Evolutionary conservation across 1,140 invertebrate species (phyloP), one percentile per base, ranked within the genome.

Genomic region (Lucilia cuprina): DNA sequence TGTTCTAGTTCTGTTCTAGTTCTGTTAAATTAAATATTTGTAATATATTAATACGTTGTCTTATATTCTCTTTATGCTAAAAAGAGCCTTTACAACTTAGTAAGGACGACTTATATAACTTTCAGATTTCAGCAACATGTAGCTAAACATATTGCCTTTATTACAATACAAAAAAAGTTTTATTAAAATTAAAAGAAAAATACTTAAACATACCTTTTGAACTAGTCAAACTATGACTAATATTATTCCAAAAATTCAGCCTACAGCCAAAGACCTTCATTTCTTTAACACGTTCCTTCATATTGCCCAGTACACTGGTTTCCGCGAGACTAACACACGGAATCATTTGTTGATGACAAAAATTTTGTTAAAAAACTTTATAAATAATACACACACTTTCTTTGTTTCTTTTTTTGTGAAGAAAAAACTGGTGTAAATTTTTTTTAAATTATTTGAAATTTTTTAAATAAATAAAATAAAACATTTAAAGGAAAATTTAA

Each of bases 211-310:
- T 90, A 88, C 89, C 86, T 87, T 91, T 91, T 84, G 89, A 91
- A 85, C 89, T 90, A 85, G 89, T 90, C 82, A 91, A 85, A 75
- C 89, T 91, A 74, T 91, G 89, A 85, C 89, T 89, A 74, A 90
- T 90, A 86, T 89, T 89, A 86, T 91, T 90, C 90, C 90, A 91
- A 74, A 91, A 91, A 86, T 91, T 91, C 74, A 91, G 86, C 83
- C 90, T 88, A 87, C 90, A 91, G 83, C 90, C 90, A 83, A 91
- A 91, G 77, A 91, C 90, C 85, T 91, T 90, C 90, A 91, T 91
- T 87, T 91, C 90, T 87, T 91, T 91, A 83, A 91, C 90, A 85
- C 90, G 89, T 85, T 91, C 90, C 88, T 91, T 91, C 89, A 91
- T 91, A 86, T 91, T 91, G 87, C 89, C 89, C 86, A 91, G 90